Conservation (phyloP, 1,140 invertebrate species). For the Drosophila pseudoananassae region DNA sequence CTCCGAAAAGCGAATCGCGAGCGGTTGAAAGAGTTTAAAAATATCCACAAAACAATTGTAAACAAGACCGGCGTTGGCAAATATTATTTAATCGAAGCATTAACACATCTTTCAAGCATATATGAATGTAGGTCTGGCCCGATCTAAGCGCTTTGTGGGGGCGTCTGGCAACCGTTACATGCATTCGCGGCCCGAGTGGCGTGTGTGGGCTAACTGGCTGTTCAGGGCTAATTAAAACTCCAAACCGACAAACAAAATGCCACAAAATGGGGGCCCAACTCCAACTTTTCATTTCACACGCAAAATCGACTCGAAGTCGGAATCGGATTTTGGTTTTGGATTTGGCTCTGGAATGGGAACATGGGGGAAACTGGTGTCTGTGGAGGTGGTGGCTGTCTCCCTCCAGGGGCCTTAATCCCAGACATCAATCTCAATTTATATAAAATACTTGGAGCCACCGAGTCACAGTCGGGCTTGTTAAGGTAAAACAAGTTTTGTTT, state of each 20-base stretch:
- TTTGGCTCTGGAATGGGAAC: constrained; percentile 19
- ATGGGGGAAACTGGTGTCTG: constrained; percentile 13
- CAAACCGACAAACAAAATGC: constrained; percentile 24
- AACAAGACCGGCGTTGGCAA: constrained; percentile 39
- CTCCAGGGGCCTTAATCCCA: constrained; percentile 36
- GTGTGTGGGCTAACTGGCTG: constrained; percentile 69
- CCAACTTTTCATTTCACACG: constrained; percentile 49
- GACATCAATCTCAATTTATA: constrained; percentile 68
- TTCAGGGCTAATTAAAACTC: constrained; percentile 78
- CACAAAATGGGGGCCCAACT: constrained; percentile 22
- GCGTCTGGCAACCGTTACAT: constrained; percentile 61
- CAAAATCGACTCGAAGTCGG: constrained; percentile 24
- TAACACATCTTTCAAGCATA: constrained; percentile 43
- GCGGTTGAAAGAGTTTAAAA: constrained; percentile 37
- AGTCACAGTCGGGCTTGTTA: constrained; percentile 19
- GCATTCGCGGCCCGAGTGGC: constrained; percentile 24
- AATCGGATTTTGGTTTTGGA: constrained; percentile 1
- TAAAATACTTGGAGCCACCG: constrained; percentile 17
- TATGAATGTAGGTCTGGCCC: constrained; percentile 7
- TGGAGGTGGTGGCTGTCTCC: constrained; percentile 17
- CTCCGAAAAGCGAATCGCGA: background rate
- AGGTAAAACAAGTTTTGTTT: constrained; percentile 55
- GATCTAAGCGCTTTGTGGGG: constrained; percentile 17
- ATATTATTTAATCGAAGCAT: constrained; percentile 61
- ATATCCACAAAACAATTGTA: constrained; percentile 56